Base-by-base conservation (phyloP, 2,888 invertebrate genomes). In the Arctia plantaginis region DNA sequence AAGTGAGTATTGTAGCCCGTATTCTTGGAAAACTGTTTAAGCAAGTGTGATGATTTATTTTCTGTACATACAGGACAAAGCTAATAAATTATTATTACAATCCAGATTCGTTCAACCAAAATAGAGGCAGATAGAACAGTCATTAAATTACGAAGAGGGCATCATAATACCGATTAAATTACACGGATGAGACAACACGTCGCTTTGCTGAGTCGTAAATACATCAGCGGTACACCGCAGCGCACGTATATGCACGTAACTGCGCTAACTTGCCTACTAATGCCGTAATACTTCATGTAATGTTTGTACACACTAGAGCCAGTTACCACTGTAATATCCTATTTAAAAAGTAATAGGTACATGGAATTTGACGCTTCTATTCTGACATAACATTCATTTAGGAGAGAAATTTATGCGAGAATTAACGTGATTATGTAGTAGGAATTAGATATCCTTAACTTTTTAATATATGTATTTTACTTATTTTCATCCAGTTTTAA, bases 151-250 rank as follows among this genome's bases (percentile, higher is more conserved):
- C 88, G 79, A 73, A 77, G 82, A 78, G 77, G 82, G 88, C 86
- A 88, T 91, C 89, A 92, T 91, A 91, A 91, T 91, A 86, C 88
- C 87, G 90, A 92, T 92, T 90, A 91, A 92, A 93, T 93, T 92
- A 90, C 89, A 89, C 88, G 91, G 90, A 87, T 88, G 90, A 88
- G 87, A 86, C 87, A 87, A 86, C 87, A 87, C 88, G 90, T 90
- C 89, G 86, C 79, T 84, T 83, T 77, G 85, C 81, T 85, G 81
- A 78, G 84, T 91, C 93, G 91, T 93, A 93, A 93, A 93, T 93
- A 92, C 88, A 90, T 93, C 92, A 93, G 90, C 74, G 90, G 92
- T 87, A 82, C 81, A 87, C 91, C 90, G 80, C 91, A 84, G 76
- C 84, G 74, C 69, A 75, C 80, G 72, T 79, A 77, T 80, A 77